Evolutionary conservation across 2,113 vertebrate species (phyloP).

Genomic region (Coptodon bakossiorum): DNA sequence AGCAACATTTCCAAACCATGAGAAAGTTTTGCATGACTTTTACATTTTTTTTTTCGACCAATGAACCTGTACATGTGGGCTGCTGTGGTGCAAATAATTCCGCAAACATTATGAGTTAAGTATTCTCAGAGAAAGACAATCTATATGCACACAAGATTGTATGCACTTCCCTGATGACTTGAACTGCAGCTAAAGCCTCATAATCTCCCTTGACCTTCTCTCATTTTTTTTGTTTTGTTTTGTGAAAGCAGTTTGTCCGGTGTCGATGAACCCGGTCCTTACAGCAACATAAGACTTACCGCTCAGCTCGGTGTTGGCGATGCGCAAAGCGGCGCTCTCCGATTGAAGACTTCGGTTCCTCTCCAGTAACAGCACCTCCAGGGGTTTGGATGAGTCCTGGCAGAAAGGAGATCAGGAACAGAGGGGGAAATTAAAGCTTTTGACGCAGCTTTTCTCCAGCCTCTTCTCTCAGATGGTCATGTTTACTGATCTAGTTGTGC

Average conservation of each 20-base stretch:
- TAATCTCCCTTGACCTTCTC: background rate
- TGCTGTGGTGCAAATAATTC: background rate
- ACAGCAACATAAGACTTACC: conserved; percentile 77
- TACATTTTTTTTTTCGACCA: background rate
- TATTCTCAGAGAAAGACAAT: conserved; percentile 68
- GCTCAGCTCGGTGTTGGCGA: conserved; percentile 92
- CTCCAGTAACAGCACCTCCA: conserved; percentile 95
- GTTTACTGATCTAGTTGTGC: background rate
- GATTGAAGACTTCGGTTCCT: conserved; percentile 95
- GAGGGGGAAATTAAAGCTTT: background rate
- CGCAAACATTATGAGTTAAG: background rate
- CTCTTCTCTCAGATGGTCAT: background rate
- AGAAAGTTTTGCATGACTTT: background rate
- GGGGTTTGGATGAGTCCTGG: conserved; percentile 85
- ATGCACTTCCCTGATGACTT: background rate
- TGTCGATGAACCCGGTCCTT: background rate
- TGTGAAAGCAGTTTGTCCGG: background rate
- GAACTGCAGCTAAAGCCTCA: background rate
- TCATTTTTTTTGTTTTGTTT: background rate
- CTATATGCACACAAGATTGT: background rate
- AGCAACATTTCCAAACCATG: background rate
- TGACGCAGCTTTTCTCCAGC: background rate
- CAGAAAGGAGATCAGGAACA: background rate
- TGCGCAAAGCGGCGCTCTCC: conserved; percentile 89
- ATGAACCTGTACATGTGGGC: background rate